A percentile compares a stretch with the other conserved stretches of the same genome.
These are phyloP conservation scores for Cydia amplana DNA, from an alignment of 1,140 invertebrate genomes.

Conservation along the genomic window DNA sequence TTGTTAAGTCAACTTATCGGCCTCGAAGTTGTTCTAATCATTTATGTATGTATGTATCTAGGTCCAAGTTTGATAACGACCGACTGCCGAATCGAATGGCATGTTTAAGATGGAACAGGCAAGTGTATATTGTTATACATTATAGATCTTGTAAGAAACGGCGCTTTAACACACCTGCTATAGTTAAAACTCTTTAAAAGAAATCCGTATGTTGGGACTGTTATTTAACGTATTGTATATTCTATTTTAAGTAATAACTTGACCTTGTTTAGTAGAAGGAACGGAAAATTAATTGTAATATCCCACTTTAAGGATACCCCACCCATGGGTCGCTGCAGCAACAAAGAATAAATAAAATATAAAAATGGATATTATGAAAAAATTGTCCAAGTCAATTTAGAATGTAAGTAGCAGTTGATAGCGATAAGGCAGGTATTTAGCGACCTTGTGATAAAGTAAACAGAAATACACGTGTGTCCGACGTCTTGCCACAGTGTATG, in stretches of 20 bases:
- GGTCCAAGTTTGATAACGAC: not conserved
- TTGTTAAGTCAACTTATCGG: not conserved
- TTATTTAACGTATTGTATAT: too few species aligned
- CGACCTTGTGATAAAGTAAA: conserved; percentile 21
- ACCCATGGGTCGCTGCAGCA: too few species aligned
- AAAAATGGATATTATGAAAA: not conserved
- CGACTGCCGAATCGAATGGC: not conserved
- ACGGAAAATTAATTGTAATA: too few species aligned
- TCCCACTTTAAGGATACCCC: too few species aligned
- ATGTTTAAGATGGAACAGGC: too few species aligned
- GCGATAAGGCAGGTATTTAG: conserved; percentile 10
- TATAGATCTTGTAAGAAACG: too few species aligned
- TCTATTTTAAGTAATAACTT: too few species aligned
- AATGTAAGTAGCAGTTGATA: not conserved
- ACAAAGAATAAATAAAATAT: not conserved
- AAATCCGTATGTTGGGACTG: too few species aligned
- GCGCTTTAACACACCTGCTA: too few species aligned
- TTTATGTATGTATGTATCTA: not conserved
- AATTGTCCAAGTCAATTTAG: not conserved
- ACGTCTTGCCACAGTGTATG: conserved; percentile 8
- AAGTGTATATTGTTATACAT: too few species aligned
- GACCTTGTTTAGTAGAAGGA: too few species aligned
- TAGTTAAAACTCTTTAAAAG: too few species aligned
- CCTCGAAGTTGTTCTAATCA: not conserved
- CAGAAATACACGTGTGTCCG: not conserved